Base-by-base conservation (phyloP, 2,888 invertebrate species). In the Caenorhabditis afra region DNA sequence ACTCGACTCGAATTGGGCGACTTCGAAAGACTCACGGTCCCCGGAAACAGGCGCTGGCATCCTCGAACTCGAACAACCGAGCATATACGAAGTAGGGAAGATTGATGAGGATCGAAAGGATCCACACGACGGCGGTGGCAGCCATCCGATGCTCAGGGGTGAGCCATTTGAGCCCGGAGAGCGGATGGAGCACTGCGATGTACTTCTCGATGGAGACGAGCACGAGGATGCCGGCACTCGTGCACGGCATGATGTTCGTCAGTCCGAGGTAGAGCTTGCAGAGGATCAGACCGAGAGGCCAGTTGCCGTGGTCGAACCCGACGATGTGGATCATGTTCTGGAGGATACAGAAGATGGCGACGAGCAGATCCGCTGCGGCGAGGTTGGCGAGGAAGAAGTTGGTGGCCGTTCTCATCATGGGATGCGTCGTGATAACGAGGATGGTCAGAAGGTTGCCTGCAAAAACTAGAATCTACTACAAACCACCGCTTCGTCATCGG, bases 201-300 rank as follows among this genome's bases (percentile, higher is more conserved):
- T 95, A 95, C 81, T 95, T 92, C 90, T 95, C 95, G 57, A 94
- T 94, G 89, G 95, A 95, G 81, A 95, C 88, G 50, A 95, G 94
- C 41, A 96, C 94, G 81, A 96, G 92, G 82, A 96, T 95, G 89
- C 95, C 95, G 18, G 96, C 95, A 1, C 95, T 95, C 1, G 95
- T 95, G 91, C 95, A 95, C 90, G 85, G 85, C 41, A 95, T 95
- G 82, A 96, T 92, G 10, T 94, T 94, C 90, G 95, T 94, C 18
- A 95, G 94, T 90, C 95, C 95, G 92, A 95, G 94, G 91, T 96
- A 95, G 93, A 95, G 94, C 91, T 95, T 95, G 92, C 96, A 96
- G 81, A 96, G 92, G 89, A 95, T 94, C 88, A 94, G 93, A 3
- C 95, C 95, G 82, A 90, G 59, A 8, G 86, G 86, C 90, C 90